Evolutionary conservation across 2,113 vertebrate species (phyloP).

Genomic region (Amphiprion percula): DNA sequence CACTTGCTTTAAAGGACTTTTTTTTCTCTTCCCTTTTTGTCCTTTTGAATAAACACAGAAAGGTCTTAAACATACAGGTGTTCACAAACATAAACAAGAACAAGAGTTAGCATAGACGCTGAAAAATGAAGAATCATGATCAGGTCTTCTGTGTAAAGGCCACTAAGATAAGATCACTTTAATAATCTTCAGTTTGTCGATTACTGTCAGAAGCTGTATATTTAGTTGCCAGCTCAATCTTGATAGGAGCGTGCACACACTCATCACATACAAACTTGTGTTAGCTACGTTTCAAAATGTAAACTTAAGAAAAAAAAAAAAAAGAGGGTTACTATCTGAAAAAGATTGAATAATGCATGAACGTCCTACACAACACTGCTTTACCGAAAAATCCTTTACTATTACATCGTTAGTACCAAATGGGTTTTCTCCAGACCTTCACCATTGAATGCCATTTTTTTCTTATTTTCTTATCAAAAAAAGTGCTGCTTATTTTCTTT

Average conservation of each 20-base stretch:
- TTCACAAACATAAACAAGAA: slow-evolving; percentile 39
- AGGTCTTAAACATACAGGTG: slow-evolving; percentile 59
- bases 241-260: slow-evolving; percentile 55
- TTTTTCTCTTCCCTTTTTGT: slow-evolving; percentile 85
- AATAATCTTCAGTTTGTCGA: slow-evolving; percentile 65
- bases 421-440: slow-evolving; percentile 78
- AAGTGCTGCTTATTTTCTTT: slow-evolving; percentile 64
- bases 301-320: slow-evolving; percentile 57
- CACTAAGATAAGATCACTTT: slow-evolving; percentile 84
- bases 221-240: slow-evolving; percentile 73
- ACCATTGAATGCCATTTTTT: slow-evolving; percentile 68
- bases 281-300: slow-evolving; percentile 72
- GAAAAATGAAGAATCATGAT: slow-evolving; percentile 67
- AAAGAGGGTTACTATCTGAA: slow-evolving; percentile 50
- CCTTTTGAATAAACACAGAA: slow-evolving; percentile 75
- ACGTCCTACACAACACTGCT: slow-evolving; percentile 66
- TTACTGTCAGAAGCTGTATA: slow-evolving; percentile 70
- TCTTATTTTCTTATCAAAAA: slow-evolving; percentile 62
- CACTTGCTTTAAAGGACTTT: slow-evolving; percentile 65
- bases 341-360: slow-evolving; percentile 62
- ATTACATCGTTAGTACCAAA: slow-evolving; percentile 55
- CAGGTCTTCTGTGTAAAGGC: slow-evolving; percentile 82
- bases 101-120: slow-evolving; percentile 50
- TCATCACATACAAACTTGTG: slow-evolving; percentile 49
- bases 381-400: slow-evolving; percentile 52